Base-by-base conservation (phyloP, 2,797 vertebrate genomes). In the Botia almorhae region DNA sequence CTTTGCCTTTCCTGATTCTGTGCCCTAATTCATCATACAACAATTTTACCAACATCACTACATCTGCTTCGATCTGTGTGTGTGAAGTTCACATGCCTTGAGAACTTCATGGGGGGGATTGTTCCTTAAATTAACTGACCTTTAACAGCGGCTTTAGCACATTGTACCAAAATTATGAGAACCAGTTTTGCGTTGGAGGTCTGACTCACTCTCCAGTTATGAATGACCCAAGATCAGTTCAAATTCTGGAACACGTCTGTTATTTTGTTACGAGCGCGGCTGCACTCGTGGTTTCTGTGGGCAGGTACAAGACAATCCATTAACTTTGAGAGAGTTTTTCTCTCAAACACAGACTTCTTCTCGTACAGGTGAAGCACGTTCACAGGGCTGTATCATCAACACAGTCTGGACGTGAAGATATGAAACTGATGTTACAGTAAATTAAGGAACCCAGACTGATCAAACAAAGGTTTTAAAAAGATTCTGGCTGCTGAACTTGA, bases 191-290 rank as follows among this genome's bases (percentile, higher is more conserved):
- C 55, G 55, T 50, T 72, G 64, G 3, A 56, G 50, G 19, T 74
- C 78, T 85, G 81, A 81, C 81, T 83, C 78, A 64, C 72, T 72
- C 58, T 83, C 61, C 39, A 69, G 70, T 48, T 76, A 76, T 33
- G 43, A 83, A 46, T 56, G 68, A 43, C 73, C 21, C 7, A 36
- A 74, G 70, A 74, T 74, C 46, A 7, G 74, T 61, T 71, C n/a
- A 68, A 17, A 33, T 19, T 23, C n/a, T 13, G 80, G 80, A 80
- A 80, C 55, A 53, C 14, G 63, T 82, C 83, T 82, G 84, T 81
- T 85, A 33, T 89, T 88, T 91, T 84, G 86, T 81, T 87, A 77
- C 16, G 55, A 87, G 82, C 86, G 87, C 86, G 81, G 87, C 78
- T 85, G 69, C 58, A 69, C 69, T 3, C 69, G 81, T 12, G 74